phyloP scores from a whole-genome alignment of 2,888 invertebrate genomes.

The Amphipoea lucens region DNA sequence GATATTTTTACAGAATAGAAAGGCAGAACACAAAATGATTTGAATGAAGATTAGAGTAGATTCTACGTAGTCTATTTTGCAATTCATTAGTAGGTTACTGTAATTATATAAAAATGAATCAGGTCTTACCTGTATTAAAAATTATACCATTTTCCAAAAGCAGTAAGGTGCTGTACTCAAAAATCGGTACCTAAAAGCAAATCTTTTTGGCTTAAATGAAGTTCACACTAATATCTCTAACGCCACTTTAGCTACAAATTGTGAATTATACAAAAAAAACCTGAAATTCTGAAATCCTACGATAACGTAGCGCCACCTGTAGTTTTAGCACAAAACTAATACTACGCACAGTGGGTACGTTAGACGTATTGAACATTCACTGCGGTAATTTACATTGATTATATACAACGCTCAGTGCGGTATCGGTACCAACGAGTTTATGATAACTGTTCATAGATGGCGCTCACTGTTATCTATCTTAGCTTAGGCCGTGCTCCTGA shows the following conservation, averaged over 20 bases:
- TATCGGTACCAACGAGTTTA: slow-evolving; percentile 5
- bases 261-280: neutral
- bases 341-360: neutral
- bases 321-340: slow-evolving; percentile 16
- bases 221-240: neutral
- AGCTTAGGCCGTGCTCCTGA: neutral
- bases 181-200: neutral
- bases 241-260: neutral
- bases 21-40: neutral
- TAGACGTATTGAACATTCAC: slow-evolving; percentile 8
- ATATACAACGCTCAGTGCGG: slow-evolving; percentile 17
- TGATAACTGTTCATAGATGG: slow-evolving; percentile 36
- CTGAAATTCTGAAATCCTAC: neutral
- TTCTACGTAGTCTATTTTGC: neutral
- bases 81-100: neutral
- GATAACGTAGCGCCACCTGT: slow-evolving; percentile 47
- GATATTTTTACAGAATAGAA: neutral
- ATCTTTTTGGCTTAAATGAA: neutral
- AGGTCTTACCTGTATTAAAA: neutral
- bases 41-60: neutral
- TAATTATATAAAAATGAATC: neutral
- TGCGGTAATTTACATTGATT: slow-evolving; percentile 11
- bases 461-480: slow-evolving; percentile 9
- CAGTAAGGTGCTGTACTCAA: no score
- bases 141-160: neutral